phyloP scores from a whole-genome alignment of 2,888 invertebrate genomes.

The Mythimna lalbum region DNA sequence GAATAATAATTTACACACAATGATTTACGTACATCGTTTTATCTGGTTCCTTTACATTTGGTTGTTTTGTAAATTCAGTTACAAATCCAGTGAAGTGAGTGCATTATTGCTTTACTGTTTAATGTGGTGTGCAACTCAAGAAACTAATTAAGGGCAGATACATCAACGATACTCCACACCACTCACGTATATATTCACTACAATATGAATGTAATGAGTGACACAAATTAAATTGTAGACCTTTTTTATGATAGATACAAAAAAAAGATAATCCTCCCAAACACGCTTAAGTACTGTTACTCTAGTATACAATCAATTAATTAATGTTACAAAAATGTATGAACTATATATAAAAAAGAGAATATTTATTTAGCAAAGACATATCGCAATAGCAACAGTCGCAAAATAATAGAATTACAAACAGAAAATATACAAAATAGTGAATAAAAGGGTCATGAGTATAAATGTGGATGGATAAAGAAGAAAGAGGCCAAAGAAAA shows the following conservation, averaged over 20 bases:
- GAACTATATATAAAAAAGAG: background rate
- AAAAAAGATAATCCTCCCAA: background rate
- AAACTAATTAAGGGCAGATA: background rate
- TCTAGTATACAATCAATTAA: background rate
- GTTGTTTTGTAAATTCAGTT: constrained; percentile 24
- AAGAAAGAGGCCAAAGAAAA: too few species aligned
- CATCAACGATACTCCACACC: background rate
- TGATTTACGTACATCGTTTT: constrained; percentile 2
- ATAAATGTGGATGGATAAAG: too few species aligned
- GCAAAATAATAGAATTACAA: background rate
- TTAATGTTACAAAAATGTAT: background rate
- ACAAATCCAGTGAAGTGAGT: constrained; percentile 16
- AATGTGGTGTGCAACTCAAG: constrained; percentile 6
- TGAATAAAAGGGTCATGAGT: background rate
- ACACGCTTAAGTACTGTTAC: background rate
- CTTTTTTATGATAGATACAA: background rate
- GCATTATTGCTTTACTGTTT: constrained; percentile 6
- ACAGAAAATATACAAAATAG: background rate
- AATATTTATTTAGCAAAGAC: background rate
- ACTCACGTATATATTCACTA: background rate
- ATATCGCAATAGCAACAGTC: background rate
- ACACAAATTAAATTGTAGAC: background rate
- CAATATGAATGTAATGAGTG: background rate
- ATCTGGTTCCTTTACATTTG: constrained; percentile 17
- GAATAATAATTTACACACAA: background rate